Base-by-base conservation (phyloP, 2,113 vertebrate species). In the Amblyopsis rosae region DNA sequence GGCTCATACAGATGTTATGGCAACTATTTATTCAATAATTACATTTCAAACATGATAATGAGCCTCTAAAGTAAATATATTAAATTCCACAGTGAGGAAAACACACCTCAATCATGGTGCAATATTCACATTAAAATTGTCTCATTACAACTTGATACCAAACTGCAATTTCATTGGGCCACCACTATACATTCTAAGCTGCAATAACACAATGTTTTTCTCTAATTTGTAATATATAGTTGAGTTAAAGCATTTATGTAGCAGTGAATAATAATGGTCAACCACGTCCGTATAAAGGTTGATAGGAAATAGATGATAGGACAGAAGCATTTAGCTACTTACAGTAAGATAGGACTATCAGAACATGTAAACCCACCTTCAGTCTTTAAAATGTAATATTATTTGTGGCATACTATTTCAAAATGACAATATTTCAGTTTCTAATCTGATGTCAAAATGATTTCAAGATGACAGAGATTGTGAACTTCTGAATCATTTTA, bases 1-100 rank as follows among this genome's bases (percentile, higher is more conserved):
- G 71, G 59, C 78, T 80, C 64, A n/a, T 59, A 61, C 62, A 64
- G 65, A 74, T 55, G 53, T 90, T 88, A 89, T 87, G 75, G 84
- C 77, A 90, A 87, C 84, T 88, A 85, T 90, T 90, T 90, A 91
- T 89, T 91, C 73, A 90, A 90, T 88, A 86, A 77, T 86, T 91
- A 69, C 72, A 89, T 90, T 88, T 84, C 81, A 88, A 88, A 92
- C 88, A 91, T 83, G 79, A 85, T 76, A 87, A 90, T 65, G 73
- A 86, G 81, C 69, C 80, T 89, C 85, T 84, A 88, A 90, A 90
- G 82, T 64, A 79, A 91, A 84, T 82, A 82, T 81, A 83, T 86
- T 80, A 85, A 89, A 89, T 76, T 71, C 75, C 83, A 85, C 67
- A 76, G 76, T 76, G 70, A 70, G 84, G 75, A 59, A 75, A 73